These are phyloP conservation scores for Acanthococcus lagerstroemiae DNA, from an alignment of 2,888 invertebrate genomes.

Conservation along the genomic window DNA sequence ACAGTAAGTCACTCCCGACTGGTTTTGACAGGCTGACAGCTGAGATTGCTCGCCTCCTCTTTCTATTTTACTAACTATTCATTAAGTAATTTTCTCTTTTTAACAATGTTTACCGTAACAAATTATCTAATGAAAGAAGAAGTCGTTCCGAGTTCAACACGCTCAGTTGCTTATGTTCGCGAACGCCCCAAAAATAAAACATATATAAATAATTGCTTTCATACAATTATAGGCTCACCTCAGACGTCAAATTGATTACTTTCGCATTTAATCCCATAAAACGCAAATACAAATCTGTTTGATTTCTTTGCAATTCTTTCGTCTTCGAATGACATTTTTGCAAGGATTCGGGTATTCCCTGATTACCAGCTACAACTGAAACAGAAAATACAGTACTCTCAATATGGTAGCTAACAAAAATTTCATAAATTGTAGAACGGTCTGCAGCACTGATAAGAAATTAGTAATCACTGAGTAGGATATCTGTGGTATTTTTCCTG, in stretches of 20 bases:
- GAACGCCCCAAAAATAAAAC: too few species aligned
- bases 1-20: too few species aligned
- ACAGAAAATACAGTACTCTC: slow-evolving; percentile 33
- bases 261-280: slow-evolving; percentile 50
- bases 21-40: too few species aligned
- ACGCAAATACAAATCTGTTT: slow-evolving; percentile 51
- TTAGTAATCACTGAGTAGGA: too few species aligned
- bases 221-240: slow-evolving; percentile 42
- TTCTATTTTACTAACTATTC: too few species aligned
- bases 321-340: slow-evolving; percentile 62
- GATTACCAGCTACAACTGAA: slow-evolving; percentile 55
- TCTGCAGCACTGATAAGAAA: too few species aligned
- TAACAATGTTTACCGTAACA: too few species aligned
- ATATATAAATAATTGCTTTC: not conserved
- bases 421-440: too few species aligned
- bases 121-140: too few species aligned
- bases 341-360: slow-evolving; percentile 57
- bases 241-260: slow-evolving; percentile 47
- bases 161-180: too few species aligned
- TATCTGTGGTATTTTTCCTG: too few species aligned
- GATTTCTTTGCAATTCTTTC: slow-evolving; percentile 56
- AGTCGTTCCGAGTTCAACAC: not conserved
- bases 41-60: too few species aligned
- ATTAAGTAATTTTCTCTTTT: not conserved
- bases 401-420: not conserved